Conservation (phyloP, 2,888 invertebrate species). For the Craniophora ligustri region DNA sequence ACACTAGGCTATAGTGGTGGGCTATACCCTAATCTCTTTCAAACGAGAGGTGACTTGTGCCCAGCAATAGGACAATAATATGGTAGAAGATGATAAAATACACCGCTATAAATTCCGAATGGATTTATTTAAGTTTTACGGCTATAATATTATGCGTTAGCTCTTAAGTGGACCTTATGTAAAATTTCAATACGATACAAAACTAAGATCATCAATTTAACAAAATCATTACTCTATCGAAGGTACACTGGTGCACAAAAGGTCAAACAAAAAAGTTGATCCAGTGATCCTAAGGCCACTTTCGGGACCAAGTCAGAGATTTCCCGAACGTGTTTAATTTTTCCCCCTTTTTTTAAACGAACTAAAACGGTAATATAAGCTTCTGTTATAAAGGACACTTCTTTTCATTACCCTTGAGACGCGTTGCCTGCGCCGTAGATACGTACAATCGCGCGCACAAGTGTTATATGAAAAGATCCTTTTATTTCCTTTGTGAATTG, state of each 20-base stretch:
- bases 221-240: neutral
- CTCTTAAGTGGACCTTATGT: too few species aligned
- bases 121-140: too few species aligned
- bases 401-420: constrained; percentile 74
- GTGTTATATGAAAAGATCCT: constrained; percentile 60
- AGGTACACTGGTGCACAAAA: neutral
- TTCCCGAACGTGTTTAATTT: constrained; percentile 64
- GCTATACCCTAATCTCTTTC: too few species aligned
- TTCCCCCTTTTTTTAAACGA: constrained; percentile 59
- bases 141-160: too few species aligned
- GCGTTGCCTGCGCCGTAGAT: constrained; percentile 59
- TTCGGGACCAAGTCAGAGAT: constrained; percentile 54
- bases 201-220: too few species aligned
- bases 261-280: constrained; percentile 5
- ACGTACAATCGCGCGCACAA: constrained; percentile 66
- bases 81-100: too few species aligned
- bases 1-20: too few species aligned
- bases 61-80: too few species aligned
- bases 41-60: too few species aligned
- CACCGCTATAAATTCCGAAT: too few species aligned
- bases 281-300: neutral
- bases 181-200: too few species aligned
- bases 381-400: constrained; percentile 68
- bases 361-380: constrained; percentile 68
- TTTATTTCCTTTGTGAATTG: constrained; percentile 48